Base-by-base conservation (phyloP, 2,113 vertebrate genomes). In the Sprattus sprattus region DNA sequence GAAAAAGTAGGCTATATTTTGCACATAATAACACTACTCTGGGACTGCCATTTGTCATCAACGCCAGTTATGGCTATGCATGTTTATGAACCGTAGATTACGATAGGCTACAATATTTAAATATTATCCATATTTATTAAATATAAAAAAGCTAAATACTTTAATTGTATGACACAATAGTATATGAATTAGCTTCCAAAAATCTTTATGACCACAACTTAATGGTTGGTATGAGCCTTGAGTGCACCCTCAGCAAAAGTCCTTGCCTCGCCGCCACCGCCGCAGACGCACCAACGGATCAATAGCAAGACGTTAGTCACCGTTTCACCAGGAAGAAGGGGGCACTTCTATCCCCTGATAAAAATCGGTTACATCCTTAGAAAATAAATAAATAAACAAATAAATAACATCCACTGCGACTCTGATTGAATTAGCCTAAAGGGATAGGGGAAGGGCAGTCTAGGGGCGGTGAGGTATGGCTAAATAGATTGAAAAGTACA, bases 351-450 rank as follows among this genome's bases (percentile, higher is more conserved):
- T 82, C 82, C 86, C 82, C 88, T 81, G 93, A 94, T 94, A 94
- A 94, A 88, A 93, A 95, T 93, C 91, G 84, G 83, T 90, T 92
- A 88, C 92, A 93, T 94, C 93, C 92, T 93, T 50, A 22, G 89
- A 92, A 91, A 93, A 94, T 90, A 95, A 93, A 94, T 94, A 94
- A 93, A 95, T 94, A 95, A 95, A 92, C 91, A 95, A 94, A 95
- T 94, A 94, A 95, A 95, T 94, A 95, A 92, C 92, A 90, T 93
- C 91, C 92, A 92, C 86, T 88, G 92, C 89, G 91, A 91, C 91
- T 88, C 78, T 92, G 92, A 94, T 95, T 89, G 86, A 90, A 95
- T 95, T 95, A n/a, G n/a, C n/a, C n/a, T n/a, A 95, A 90, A 92
- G 88, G 87, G 91, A 90, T 91, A 92, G 85, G 82, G 87, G 91